Base-by-base conservation (phyloP, 2,888 invertebrate species). In the Orthosia gracilis region DNA sequence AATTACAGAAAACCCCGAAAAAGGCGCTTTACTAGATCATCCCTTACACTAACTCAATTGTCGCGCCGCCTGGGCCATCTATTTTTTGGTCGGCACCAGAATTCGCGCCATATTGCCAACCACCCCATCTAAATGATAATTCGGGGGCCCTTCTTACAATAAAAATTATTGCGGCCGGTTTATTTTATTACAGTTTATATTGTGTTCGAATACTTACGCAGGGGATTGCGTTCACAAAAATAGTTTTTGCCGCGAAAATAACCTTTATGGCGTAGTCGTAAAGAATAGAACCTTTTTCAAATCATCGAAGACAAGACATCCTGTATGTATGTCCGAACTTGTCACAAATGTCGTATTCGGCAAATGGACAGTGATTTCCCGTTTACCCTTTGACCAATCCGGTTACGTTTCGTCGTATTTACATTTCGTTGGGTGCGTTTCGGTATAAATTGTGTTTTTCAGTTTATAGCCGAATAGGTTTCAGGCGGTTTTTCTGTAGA, bases 51-150 rank as follows among this genome's bases (percentile, higher is more conserved):
- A 92, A 92, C 92, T 92, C 94, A 93, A 94, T 93, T 90, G 93
- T 89, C 89, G 90, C 89, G 90, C 90, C 88, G 88, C 86, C 90
- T 90, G 86, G 69, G 83, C 91, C 90, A 92, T 93, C 89, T 92
- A 91, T 93, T 93, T 95, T 93, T 88, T 88, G 88, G 90, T 85
- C 88, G 85, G 86, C 89, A 89, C 89, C 80, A 87, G 86, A 92
- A 95, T 94, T 93, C 92, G 90, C 94, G 94, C 95, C 95, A 94
- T 95, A 96, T 95, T 96, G 95, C 92, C 86, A 84, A 86, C 91
- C 94, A 90, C 94, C 95, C 96, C 94, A 96, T 96, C 95, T 96
- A 96, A 96, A 96, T 96, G 96, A 96, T 96, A 96, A 96, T 96
- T 94, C 94, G 92, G 91, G 93, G 92, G 92, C 91, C 93, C 94